Percentiles rank a stretch among this genome's conserved stretches.
These are phyloP conservation scores for Caradrina clavipalpis DNA, from an alignment of 2,888 invertebrate genomes.

Conservation along the genomic window DNA sequence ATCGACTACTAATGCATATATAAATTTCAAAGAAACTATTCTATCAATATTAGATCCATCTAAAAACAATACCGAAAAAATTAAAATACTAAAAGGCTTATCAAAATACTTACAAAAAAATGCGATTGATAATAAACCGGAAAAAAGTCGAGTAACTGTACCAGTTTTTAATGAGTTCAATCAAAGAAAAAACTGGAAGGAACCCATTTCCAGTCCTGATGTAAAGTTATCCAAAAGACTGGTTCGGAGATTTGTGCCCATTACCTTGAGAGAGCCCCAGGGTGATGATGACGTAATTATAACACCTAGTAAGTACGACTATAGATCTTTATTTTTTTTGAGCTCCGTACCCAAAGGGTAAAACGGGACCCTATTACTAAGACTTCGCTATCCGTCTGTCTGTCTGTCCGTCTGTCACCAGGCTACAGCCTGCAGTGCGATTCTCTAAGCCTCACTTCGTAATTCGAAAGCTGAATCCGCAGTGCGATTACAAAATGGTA, in stretches of 20 bases:
- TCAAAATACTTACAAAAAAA: slow-evolving; percentile 8
- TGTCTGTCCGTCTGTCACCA: too few relatives aligned
- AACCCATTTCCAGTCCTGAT: background rate
- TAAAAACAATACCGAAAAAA: slow-evolving; percentile 1
- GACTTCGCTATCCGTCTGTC: too few relatives aligned
- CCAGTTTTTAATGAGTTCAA: slow-evolving; percentile 68
- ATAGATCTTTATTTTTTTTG: too few relatives aligned
- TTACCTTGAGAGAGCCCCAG: slow-evolving; percentile 67
- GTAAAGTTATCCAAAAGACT: slow-evolving; percentile 70
- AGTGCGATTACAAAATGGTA: too few relatives aligned
- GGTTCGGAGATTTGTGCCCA: slow-evolving; percentile 69
- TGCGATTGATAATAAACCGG: background rate
- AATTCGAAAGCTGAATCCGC: too few relatives aligned
- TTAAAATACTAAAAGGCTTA: background rate
- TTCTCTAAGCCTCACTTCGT: too few relatives aligned
- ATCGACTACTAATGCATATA: slow-evolving; percentile 51
- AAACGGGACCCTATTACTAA: too few relatives aligned
- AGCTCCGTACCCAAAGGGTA: too few relatives aligned
- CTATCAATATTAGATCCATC: slow-evolving; percentile 43
- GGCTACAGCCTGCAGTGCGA: too few relatives aligned
- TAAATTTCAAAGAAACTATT: slow-evolving; percentile 57
- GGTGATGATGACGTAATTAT: slow-evolving; percentile 82
- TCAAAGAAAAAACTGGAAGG: slow-evolving; percentile 37
- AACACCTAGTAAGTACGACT: slow-evolving; percentile 75
- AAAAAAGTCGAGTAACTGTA: background rate